phyloP scores from a whole-genome alignment of 2,888 invertebrate genomes.

The Aromia moschata region DNA sequence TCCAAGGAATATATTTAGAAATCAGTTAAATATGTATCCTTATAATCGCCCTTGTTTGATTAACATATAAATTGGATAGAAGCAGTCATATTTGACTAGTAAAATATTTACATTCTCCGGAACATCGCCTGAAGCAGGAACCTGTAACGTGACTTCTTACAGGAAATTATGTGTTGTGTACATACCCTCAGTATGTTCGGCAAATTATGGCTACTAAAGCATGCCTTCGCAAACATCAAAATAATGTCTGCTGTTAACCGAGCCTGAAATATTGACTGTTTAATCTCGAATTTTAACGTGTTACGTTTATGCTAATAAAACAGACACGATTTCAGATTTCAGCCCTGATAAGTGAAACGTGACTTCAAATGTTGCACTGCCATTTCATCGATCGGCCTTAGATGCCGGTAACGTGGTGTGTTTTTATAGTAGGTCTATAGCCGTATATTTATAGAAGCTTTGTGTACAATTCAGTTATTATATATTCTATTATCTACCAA shows the following conservation, averaged over 20 bases:
- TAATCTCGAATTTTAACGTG: neutral
- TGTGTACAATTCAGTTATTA: neutral
- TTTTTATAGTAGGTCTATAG: neutral
- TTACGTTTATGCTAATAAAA: neutral
- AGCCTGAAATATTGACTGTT: neutral
- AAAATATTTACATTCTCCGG: neutral
- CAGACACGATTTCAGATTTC: neutral
- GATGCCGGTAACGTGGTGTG: neutral
- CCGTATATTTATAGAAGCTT: neutral
- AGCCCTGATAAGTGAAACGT: neutral
- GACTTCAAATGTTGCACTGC: neutral
- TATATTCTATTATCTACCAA: neutral
- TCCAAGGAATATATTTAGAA: too few species aligned
- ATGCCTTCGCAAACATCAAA: neutral
- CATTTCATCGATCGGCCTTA: neutral
- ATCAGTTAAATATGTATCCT: too few species aligned
- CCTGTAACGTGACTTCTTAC: neutral
- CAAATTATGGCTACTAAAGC: too few species aligned
- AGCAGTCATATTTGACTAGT: neutral
- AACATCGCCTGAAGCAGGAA: neutral
- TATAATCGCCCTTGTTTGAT: too few species aligned
- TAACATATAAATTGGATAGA: too few species aligned
- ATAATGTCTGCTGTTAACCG: neutral
- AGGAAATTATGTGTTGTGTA: neutral
- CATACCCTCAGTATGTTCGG: neutral